Evolutionary conservation across 2,113 vertebrate species (phyloP), one percentile per base, ranked within the genome.

Genomic region (Thalassoma bifasciatum): DNA sequence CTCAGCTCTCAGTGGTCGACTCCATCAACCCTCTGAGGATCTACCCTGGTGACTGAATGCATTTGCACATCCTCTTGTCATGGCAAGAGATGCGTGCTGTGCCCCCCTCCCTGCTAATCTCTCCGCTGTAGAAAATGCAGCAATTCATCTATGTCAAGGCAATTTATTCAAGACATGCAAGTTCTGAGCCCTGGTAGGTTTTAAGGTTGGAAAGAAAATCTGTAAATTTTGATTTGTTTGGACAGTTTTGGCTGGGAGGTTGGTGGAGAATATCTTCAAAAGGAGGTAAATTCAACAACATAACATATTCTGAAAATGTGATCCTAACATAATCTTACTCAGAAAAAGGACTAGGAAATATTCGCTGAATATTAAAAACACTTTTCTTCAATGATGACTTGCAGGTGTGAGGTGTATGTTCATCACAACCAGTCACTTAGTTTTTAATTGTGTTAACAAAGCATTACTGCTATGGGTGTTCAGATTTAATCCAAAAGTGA

Each of bases 21-120:
- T 1, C 26, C n/a, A 34, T 81, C 77, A n/a, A 59, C 10, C 65
- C 10, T 17, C 17, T 21, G 52, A 23, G 52, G 59, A 10, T 75
- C 53, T 56, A 47, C 24, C 14, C n/a, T 46, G 44, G 51, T 1
- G 9, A 49, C 38, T 26, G 21, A 66, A 60, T 47, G 19, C 47
- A 60, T 66, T 66, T 47, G 22, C 40, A 40, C 40, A 30, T 47
- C 52, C 56, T 42, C 40, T 63, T 51, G 17, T 47, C 22, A 22
- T 13, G 62, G 37, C 42, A 44, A 63, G 69, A 56, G 11, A 67
- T 44, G 16, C 59, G 46, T 21, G 52, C 37, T 36, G 50, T 44
- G 24, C 44, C 52, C 42, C 44, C 21, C 8, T 52, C 26, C 58
- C 30, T 26, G 63, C 13, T 44, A 44, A 68, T 63, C 44, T 57